Conservation (phyloP, 2,113 vertebrate species). For the Neogobius melanostomus region DNA sequence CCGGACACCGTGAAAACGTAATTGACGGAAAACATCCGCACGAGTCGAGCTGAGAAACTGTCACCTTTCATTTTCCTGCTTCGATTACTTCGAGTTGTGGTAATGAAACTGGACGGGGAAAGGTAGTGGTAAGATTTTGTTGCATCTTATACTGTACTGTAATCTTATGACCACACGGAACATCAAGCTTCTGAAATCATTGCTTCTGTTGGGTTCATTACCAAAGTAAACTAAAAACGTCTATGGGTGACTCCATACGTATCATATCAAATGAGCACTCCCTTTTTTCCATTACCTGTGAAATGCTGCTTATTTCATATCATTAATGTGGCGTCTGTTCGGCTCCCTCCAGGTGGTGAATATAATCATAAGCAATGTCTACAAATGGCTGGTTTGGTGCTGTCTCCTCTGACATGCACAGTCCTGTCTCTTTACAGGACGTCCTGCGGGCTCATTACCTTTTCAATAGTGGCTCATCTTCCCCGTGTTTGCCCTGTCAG, state of each 20-base stretch:
- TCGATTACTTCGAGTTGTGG: not conserved
- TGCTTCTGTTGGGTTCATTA: too few relatives aligned
- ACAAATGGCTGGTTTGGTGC: slow-evolving; percentile 8
- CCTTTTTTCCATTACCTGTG: too few relatives aligned
- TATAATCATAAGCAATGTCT: not conserved
- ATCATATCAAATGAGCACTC: too few relatives aligned
- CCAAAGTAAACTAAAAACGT: too few relatives aligned
- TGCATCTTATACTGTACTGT: too few relatives aligned
- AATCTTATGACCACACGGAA: too few relatives aligned
- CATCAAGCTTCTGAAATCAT: too few relatives aligned
- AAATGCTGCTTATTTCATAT: too few relatives aligned
- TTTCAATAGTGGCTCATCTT: slow-evolving; percentile 41
- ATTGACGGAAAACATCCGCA: not conserved
- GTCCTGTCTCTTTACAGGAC: slow-evolving; percentile 30
- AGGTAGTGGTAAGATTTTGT: not conserved
- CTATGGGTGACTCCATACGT: too few relatives aligned
- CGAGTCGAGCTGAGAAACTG: not conserved
- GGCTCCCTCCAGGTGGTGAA: too few relatives aligned
- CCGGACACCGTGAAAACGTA: not conserved
- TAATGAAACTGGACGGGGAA: not conserved
- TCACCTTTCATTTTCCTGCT: not conserved
- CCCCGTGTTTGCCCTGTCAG: slow-evolving; percentile 9
- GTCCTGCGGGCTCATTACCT: slow-evolving; percentile 26
- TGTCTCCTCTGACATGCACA: slow-evolving; percentile 21
- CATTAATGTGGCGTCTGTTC: too few relatives aligned